A percentile compares a stretch with the other conserved stretches of the same genome.
Evolutionary conservation across 2,113 vertebrate species (phyloP).

Genomic region (Cisticola juncidis): DNA sequence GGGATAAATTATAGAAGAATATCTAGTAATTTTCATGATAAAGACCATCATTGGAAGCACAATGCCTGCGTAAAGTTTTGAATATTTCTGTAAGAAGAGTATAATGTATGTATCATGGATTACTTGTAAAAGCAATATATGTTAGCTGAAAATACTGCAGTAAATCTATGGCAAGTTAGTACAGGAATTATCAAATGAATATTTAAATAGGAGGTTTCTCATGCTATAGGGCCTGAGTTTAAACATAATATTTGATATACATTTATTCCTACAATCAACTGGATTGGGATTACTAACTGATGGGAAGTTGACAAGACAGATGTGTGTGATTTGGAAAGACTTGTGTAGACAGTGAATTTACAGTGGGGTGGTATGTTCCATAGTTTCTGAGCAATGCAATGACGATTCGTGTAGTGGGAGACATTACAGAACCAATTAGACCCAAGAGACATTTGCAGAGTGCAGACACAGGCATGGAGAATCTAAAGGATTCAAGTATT

Average conservation of each 20-base stretch:
- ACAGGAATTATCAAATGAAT: constrained; percentile 36
- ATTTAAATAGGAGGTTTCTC: constrained; percentile 42
- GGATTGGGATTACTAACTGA: not conserved
- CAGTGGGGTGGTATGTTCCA: not conserved
- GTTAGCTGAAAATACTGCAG: constrained; percentile 30
- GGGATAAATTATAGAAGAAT: constrained; percentile 68
- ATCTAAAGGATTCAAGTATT: not conserved
- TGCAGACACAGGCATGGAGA: not conserved
- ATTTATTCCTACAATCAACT: not conserved
- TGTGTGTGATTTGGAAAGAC: not conserved
- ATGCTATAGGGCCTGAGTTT: not conserved
- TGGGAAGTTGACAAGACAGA: not conserved
- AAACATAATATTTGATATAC: not conserved
- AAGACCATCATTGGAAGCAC: constrained; percentile 52
- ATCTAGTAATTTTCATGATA: constrained; percentile 65
- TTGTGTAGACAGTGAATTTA: constrained; percentile 5
- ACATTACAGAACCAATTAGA: not conserved
- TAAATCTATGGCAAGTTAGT: constrained; percentile 42
- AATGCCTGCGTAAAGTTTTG: constrained; percentile 27
- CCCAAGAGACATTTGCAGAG: not conserved
- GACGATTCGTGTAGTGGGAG: not conserved
- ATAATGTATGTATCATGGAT: constrained; percentile 11
- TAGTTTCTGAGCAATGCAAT: not conserved
- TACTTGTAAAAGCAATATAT: constrained; percentile 40
- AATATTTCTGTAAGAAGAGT: constrained; percentile 32